Percentiles rank a stretch among this genome's conserved stretches.
These are phyloP conservation scores for Patiria pectinifera DNA, from an alignment of 53 echinoderm and acorn worm species.

Conservation along the genomic window DNA sequence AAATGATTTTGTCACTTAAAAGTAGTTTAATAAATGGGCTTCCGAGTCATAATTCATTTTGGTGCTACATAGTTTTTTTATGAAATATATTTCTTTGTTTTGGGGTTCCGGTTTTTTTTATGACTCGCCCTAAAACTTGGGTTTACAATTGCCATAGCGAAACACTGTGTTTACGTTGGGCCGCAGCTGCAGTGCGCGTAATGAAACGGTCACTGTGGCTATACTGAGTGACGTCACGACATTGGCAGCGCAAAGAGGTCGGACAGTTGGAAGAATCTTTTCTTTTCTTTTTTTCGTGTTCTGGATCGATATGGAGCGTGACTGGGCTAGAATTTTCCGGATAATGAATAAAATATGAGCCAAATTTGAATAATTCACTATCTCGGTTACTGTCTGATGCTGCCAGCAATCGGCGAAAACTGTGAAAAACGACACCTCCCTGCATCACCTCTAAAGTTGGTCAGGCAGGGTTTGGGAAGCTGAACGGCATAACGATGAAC, in stretches of 20 bases:
- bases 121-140: no score
- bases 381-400: background rate
- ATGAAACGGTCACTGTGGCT: no score
- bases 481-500: background rate
- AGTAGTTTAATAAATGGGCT: no score
- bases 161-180: no score
- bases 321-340: background rate
- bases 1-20: no score
- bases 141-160: no score
- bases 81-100: no score
- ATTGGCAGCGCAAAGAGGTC: background rate
- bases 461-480: background rate
- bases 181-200: no score
- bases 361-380: slow-evolving; percentile 37
- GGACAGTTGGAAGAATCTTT: background rate
- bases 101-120: no score
- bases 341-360: slow-evolving; percentile 41
- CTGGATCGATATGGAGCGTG: slow-evolving; percentile 29
- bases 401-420: background rate
- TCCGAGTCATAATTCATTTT: no score
- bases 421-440: slow-evolving; percentile 28
- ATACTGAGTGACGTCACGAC: no score
- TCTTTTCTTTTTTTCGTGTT: background rate
- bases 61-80: no score
- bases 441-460: background rate